phyloP scores from a whole-genome alignment of 2,888 invertebrate genomes.

The Epistrophella euchroma region DNA sequence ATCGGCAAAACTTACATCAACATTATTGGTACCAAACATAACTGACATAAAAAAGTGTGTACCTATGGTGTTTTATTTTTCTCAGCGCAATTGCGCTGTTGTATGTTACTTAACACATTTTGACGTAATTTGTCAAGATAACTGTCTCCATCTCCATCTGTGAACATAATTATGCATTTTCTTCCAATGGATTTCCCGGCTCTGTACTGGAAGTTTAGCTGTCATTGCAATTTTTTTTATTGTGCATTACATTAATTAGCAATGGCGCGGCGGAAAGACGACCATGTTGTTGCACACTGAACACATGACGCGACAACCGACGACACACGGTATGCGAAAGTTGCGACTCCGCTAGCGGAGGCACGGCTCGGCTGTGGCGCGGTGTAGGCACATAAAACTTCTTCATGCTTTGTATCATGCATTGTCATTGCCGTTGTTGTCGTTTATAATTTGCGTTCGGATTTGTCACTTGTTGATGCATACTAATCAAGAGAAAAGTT shows the following conservation, averaged over 20 bases:
- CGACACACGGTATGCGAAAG: conserved; percentile 1
- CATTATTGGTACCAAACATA: not conserved
- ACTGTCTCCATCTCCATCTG: conserved; percentile 43
- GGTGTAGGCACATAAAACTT: conserved; percentile 4
- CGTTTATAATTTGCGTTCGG: conserved; percentile 62
- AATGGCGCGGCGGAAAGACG: conserved; percentile 15
- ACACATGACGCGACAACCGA: conserved; percentile 11
- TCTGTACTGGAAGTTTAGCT: conserved; percentile 6
- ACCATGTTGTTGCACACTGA: conserved; percentile 22
- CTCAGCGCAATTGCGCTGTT: conserved; percentile 44
- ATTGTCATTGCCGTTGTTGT: conserved; percentile 29
- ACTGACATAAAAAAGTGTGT: not conserved
- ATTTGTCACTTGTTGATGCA: conserved; percentile 73
- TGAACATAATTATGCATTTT: conserved; percentile 55
- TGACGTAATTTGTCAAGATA: conserved; percentile 56
- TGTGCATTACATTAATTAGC: conserved; percentile 39
- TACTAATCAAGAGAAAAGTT: conserved; percentile 69
- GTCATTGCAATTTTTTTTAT: conserved; percentile 1
- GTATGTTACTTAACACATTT: conserved; percentile 68
- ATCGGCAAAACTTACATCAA: conserved; percentile 17
- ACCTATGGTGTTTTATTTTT: not conserved
- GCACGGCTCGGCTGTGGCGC: not conserved
- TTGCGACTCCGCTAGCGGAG: not conserved
- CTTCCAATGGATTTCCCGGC: conserved; percentile 49
- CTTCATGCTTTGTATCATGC: conserved; percentile 29